Evolutionary conservation across 1,140 invertebrate species (phyloP).

Genomic region (Zaprionus ornatus): DNA sequence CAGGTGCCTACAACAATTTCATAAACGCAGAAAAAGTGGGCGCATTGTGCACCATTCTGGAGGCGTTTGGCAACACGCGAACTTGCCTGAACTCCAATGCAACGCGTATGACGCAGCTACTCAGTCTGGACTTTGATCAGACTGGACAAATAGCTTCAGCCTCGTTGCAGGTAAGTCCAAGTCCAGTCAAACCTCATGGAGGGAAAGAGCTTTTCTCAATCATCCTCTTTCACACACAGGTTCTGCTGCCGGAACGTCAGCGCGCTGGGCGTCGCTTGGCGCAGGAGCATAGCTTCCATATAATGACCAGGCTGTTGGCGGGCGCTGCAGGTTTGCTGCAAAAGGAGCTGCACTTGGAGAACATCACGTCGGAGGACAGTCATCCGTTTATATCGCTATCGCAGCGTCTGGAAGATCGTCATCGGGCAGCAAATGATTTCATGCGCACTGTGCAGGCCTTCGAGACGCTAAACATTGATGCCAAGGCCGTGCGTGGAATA

Average conservation of each 20-base stretch:
- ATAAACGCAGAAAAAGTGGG: slow-evolving; percentile 93
- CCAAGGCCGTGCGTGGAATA: slow-evolving; percentile 91
- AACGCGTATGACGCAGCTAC: slow-evolving; percentile 94
- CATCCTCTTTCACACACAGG: slow-evolving; percentile 79
- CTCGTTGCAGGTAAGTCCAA: slow-evolving; percentile 90
- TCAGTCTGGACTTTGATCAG: slow-evolving; percentile 96
- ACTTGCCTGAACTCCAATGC: slow-evolving; percentile 93
- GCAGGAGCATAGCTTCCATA: slow-evolving; percentile 91
- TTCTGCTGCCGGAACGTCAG: slow-evolving; percentile 90
- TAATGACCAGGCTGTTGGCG: slow-evolving; percentile 92
- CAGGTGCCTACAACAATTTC: slow-evolving; percentile 85
- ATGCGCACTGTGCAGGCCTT: slow-evolving; percentile 90
- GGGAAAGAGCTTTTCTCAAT: background rate
- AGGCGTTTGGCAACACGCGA: slow-evolving; percentile 93
- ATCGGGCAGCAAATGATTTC: slow-evolving; percentile 91
- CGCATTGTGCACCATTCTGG: slow-evolving; percentile 92
- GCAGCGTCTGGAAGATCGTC: slow-evolving; percentile 92
- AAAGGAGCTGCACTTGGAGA: slow-evolving; percentile 93
- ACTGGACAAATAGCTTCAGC: slow-evolving; percentile 94
- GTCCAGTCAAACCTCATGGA: background rate
- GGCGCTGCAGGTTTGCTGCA: slow-evolving; percentile 91
- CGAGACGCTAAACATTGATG: slow-evolving; percentile 89
- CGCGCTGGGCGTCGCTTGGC: slow-evolving; percentile 88
- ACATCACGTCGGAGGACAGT: slow-evolving; percentile 88
- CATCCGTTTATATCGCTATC: slow-evolving; percentile 92